Evolutionary conservation across 2,113 vertebrate species (phyloP).

Genomic region (Lipotes vexillifer): DNA sequence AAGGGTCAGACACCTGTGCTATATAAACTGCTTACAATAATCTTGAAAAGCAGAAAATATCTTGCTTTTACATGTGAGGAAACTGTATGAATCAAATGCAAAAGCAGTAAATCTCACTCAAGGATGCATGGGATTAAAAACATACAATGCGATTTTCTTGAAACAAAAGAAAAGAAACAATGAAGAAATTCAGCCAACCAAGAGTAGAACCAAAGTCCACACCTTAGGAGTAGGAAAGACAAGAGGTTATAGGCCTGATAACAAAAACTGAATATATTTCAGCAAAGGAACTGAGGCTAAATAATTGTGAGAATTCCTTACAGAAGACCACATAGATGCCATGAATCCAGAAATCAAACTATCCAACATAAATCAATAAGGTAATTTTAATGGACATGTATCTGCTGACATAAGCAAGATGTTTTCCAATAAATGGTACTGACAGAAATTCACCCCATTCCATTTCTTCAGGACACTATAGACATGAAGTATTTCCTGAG

Average conservation of each 20-base stretch:
- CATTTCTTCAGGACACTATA: not conserved
- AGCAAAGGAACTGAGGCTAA: not conserved
- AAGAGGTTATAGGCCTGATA: not conserved
- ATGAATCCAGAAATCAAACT: not conserved
- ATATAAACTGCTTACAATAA: not conserved
- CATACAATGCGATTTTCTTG: not conserved
- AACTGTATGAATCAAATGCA: not conserved
- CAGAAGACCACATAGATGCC: not conserved
- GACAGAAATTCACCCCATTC: not conserved
- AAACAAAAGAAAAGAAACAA: not conserved
- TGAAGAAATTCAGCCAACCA: not conserved
- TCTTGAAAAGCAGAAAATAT: not conserved
- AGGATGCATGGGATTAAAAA: not conserved
- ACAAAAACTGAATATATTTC: not conserved
- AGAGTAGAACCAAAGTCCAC: not conserved
- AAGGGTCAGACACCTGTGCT: not conserved
- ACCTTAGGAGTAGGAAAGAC: not conserved
- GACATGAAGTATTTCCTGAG: not conserved
- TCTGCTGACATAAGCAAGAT: not conserved
- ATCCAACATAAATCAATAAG: not conserved
- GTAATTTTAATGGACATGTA: not conserved
- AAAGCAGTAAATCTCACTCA: slow-evolving; percentile 10
- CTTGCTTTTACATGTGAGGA: not conserved
- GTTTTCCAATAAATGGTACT: not conserved
- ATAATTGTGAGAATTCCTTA: not conserved